Percentiles rank a stretch among this genome's conserved stretches.
These are phyloP conservation scores for Plotosus lineatus DNA, from an alignment of 2,113 vertebrate genomes.

Conservation along the genomic window DNA sequence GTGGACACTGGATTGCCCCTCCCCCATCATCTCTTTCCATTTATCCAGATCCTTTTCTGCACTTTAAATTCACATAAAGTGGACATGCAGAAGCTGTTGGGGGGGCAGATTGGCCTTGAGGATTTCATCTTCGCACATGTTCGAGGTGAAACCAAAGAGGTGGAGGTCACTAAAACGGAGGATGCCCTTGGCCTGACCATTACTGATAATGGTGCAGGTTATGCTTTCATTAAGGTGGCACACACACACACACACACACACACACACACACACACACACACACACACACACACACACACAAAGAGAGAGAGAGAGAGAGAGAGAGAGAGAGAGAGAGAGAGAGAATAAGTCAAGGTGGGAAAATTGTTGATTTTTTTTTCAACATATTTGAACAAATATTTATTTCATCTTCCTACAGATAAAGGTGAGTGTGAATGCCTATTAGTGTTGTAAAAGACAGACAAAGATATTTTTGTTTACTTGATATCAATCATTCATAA, in stretches of 20 bases:
- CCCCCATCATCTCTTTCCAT: background rate
- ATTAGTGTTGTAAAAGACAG: too few relatives aligned
- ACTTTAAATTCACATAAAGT: conserved; percentile 97
- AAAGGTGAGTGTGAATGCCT: too few relatives aligned
- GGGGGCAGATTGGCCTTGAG: conserved; percentile 95
- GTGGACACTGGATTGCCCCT: too few relatives aligned
- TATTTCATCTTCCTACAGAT: too few relatives aligned
- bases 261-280: conserved; percentile 25
- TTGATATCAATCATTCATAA: too few relatives aligned
- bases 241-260: background rate
- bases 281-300: conserved; percentile 14
- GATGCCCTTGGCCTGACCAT: conserved; percentile 95
- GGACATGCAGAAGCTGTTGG: conserved; percentile 96
- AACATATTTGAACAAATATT: too few relatives aligned
- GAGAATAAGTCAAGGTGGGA: too few relatives aligned
- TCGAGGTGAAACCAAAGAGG: conserved; percentile 91
- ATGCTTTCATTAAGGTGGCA: conserved; percentile 90
- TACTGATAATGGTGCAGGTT: conserved; percentile 94
- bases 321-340: too few relatives aligned
- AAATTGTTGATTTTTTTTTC: too few relatives aligned
- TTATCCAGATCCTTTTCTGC: conserved; percentile 90
- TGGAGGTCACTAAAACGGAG: conserved; percentile 93
- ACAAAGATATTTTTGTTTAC: too few relatives aligned
- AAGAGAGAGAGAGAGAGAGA: background rate
- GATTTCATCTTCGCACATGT: conserved; percentile 97